These are phyloP conservation scores for Pyrrhura leucotis DNA, from an alignment of 2,797 vertebrate species.

Conservation along the genomic window DNA sequence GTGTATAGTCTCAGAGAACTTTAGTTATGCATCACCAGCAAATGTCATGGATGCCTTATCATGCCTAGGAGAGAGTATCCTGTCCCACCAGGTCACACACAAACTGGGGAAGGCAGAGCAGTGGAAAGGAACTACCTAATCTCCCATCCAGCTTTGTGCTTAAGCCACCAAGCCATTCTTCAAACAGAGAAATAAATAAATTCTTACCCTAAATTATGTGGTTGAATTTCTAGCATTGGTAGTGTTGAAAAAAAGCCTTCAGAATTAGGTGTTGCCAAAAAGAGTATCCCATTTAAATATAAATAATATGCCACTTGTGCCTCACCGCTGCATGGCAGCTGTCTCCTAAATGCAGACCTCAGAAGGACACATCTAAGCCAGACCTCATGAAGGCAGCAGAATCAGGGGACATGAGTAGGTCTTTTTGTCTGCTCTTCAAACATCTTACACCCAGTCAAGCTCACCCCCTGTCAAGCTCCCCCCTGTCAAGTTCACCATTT, in stretches of 20 bases:
- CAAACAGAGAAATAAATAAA: neutral
- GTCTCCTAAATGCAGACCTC: neutral
- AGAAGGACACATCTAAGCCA: neutral
- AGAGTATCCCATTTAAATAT: neutral
- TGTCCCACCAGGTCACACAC: neutral
- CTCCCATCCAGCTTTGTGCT: neutral
- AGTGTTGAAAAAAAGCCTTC: neutral
- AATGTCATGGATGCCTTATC: neutral
- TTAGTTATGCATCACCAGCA: neutral
- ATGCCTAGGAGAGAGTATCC: neutral
- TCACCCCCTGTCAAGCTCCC: neutral
- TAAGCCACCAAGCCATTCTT: neutral
- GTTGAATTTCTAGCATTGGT: neutral
- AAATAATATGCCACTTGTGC: neutral
- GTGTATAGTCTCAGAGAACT: neutral
- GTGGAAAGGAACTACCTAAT: neutral
- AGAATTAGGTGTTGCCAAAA: neutral
- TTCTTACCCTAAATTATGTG: neutral
- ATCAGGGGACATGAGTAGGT: neutral
- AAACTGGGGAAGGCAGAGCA: neutral
- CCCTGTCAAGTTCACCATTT: neutral
- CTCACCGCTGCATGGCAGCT: neutral
- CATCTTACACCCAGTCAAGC: neutral
- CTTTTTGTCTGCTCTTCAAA: neutral
- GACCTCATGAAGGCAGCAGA: neutral